Evolutionary conservation across 2,113 vertebrate species (phyloP), one percentile per base, ranked within the genome.

Genomic region (Sinosuthora webbiana): DNA sequence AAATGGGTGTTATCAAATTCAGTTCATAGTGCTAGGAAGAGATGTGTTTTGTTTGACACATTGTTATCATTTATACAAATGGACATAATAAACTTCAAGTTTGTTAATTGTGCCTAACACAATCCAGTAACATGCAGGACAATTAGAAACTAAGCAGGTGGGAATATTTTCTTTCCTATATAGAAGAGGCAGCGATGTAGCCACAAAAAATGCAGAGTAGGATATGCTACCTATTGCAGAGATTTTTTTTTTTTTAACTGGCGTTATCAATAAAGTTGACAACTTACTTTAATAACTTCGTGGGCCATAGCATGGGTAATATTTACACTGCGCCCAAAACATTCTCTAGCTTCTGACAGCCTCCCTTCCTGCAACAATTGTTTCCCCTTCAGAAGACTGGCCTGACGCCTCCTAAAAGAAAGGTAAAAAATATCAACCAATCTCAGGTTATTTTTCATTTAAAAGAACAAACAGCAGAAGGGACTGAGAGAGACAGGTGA

Each of bases 301-400:
- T 98, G 99, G 67, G 99, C 99, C 99, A 99, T 99, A 45, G 97
- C 78, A 3, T 99, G 99, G 1, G 99, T 99, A 96, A 99, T 93
- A 63, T 99, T 99, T 60, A 99, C 55, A 44, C 98, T 98, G 41
- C 99, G 99, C 9, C 98, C 98, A 63, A 99, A 99, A 91, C 99
- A 99, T 6, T 99, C 99, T 93, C 98, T 98, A 74, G 99, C 99
- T 94, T 99, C 99, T 2, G 98, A 97, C 69, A 99, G 22, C 75
- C 98, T 99, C 33, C 99, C 99, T 87, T 99, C 99, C 15, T 99
- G 98, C 37, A 99, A 98, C 33, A 99, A 97, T 93, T 99, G 98
- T 50, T 98, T 98, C 56, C 99, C 99, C 65, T 98, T 99, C 82
- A 98, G 98, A 84, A 99, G 98, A 91, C 96, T 99, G 45, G 98